Percentiles rank a stretch among this genome's conserved stretches.
Conservation (phyloP, 2,113 vertebrate species). For the Ammodytes dubius region DNA sequence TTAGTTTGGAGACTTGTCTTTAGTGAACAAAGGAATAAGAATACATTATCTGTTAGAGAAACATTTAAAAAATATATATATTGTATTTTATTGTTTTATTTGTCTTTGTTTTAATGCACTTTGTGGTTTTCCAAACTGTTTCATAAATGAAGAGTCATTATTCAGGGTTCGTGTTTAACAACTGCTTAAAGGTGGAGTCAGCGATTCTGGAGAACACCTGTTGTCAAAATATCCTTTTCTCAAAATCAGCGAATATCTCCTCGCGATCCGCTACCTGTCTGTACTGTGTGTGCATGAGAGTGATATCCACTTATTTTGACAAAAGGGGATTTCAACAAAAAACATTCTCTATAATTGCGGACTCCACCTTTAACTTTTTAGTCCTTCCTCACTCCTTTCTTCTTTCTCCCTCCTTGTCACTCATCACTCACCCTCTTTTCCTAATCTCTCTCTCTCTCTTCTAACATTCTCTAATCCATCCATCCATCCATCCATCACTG, state of each 20-base stretch:
- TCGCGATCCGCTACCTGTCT: too few species aligned
- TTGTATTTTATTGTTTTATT: neutral
- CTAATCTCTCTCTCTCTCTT: neutral
- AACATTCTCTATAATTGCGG: too few species aligned
- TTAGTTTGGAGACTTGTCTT: neutral
- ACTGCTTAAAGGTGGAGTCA: neutral
- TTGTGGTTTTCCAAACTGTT: neutral
- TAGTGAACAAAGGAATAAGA: neutral
- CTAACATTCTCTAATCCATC: neutral
- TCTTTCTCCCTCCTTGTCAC: neutral
- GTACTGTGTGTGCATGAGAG: too few species aligned
- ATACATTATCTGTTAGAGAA: neutral
- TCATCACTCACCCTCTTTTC: neutral
- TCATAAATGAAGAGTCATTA: neutral
- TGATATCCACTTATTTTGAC: too few species aligned
- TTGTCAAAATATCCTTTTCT: too few species aligned
- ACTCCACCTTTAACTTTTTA: neutral
- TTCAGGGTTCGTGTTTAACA: conserved; percentile 21
- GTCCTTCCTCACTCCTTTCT: neutral
- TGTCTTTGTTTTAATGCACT: neutral
- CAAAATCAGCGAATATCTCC: too few species aligned
- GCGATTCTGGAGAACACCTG: too few species aligned
- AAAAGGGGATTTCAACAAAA: too few species aligned
- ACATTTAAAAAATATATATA: too few species aligned
- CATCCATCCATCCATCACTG: neutral